Percentiles rank a stretch among this genome's conserved stretches.
Conservation (phyloP, 37 sponge, comb jelly and placozoan genomes). For the Aphrocallistes beatrix region DNA sequence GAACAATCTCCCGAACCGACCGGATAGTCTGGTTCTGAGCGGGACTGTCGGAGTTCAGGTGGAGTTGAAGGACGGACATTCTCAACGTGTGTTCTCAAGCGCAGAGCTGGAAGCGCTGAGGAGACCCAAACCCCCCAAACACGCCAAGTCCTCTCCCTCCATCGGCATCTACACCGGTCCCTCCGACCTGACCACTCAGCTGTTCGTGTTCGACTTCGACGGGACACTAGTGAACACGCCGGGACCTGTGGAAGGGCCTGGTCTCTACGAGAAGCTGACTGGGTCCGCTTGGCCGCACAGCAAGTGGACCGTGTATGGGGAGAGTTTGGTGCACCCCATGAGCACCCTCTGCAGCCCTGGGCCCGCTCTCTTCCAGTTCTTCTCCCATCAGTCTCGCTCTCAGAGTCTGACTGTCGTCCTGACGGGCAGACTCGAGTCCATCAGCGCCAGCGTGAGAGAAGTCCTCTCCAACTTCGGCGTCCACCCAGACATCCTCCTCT, state of each 20-base stretch:
- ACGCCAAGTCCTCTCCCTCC: background rate
- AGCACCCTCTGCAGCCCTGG: constrained; percentile 32
- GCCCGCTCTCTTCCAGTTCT: constrained; percentile 53
- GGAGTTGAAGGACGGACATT: background rate
- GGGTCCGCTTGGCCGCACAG: constrained; percentile 53
- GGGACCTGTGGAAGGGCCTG: constrained; percentile 38
- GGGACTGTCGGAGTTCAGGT: constrained; percentile 22
- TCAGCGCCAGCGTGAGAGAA: constrained; percentile 23
- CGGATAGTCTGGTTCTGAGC: background rate
- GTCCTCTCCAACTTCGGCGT: constrained; percentile 34
- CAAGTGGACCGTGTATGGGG: constrained; percentile 47
- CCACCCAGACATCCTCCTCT: constrained; percentile 34
- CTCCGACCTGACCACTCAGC: constrained; percentile 31
- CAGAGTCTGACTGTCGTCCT: constrained; percentile 51
- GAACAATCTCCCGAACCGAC: background rate
- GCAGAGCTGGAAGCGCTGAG: background rate
- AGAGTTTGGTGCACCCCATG: constrained; percentile 65
- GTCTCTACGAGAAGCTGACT: constrained; percentile 38
- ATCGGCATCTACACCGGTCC: constrained; percentile 34
- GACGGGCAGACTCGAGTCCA: constrained; percentile 43
- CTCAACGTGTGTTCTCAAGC: background rate
- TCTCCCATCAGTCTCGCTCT: constrained; percentile 24
- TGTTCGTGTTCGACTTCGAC: constrained; percentile 80
- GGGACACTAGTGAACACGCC: constrained; percentile 62
- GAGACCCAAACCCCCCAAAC: background rate